Evolutionary conservation across 2,797 vertebrate genomes (phyloP).

Genomic region (Clarias fuscus): DNA sequence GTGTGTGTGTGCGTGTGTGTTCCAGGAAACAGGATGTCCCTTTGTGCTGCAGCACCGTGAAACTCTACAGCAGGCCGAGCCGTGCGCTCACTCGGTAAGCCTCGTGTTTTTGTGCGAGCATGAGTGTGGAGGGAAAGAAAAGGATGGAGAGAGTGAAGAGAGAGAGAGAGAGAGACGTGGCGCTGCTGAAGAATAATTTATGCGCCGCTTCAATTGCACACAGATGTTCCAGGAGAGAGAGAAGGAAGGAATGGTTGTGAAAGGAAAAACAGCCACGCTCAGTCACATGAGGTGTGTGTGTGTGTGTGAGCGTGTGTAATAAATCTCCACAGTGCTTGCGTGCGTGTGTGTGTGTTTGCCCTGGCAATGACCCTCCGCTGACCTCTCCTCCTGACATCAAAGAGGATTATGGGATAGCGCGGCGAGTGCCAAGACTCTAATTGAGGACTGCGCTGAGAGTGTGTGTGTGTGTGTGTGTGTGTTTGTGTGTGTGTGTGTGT

Average conservation of each 20-base stretch:
- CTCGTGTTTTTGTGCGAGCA: slow-evolving; percentile 30
- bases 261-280: slow-evolving; percentile 69
- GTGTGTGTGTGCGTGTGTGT: slow-evolving; percentile 36
- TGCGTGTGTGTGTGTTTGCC: slow-evolving; percentile 60
- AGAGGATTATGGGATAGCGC: slow-evolving; percentile 61
- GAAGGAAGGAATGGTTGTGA: slow-evolving; percentile 18
- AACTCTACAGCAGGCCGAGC: slow-evolving; percentile 33
- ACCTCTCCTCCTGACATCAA: slow-evolving; percentile 70
- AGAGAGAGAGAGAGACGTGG: slow-evolving; percentile 23
- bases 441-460: slow-evolving; percentile 29
- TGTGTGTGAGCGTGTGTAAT: slow-evolving; percentile 55
- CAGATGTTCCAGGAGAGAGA: slow-evolving; percentile 57
- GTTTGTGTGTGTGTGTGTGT: slow-evolving; percentile 34
- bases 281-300: slow-evolving; percentile 74
- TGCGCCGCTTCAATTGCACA: slow-evolving; percentile 58
- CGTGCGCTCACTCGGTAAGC: slow-evolving; percentile 24
- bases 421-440: slow-evolving; percentile 50
- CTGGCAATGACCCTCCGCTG: slow-evolving; percentile 66
- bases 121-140: slow-evolving; percentile 20
- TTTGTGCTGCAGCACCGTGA: slow-evolving; percentile 46
- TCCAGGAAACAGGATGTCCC: slow-evolving; percentile 59
- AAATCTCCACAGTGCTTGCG: slow-evolving; percentile 38
- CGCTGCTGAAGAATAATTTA: slow-evolving; percentile 61
- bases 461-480: slow-evolving; percentile 31
- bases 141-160: slow-evolving; percentile 19